These are phyloP conservation scores for Hoplodrina blanda DNA, from an alignment of 2,888 invertebrate genomes.

Conservation along the genomic window DNA sequence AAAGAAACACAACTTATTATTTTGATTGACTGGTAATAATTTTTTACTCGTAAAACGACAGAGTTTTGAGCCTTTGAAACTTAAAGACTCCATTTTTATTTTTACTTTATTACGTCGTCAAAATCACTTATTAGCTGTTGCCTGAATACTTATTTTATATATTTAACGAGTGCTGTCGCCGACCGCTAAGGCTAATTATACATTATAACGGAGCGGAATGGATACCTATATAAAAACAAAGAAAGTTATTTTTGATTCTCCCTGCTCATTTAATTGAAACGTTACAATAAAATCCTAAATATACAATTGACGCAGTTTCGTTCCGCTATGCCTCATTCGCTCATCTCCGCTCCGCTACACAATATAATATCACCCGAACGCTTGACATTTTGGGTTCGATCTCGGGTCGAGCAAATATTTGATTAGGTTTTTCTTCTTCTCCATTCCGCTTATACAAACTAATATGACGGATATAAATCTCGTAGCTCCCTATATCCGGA, in stretches of 20 bases:
- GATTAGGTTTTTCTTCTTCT: constrained; percentile 53
- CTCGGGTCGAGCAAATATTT: constrained; percentile 49
- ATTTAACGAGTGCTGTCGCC: constrained; percentile 25
- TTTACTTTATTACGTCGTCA: constrained; percentile 33
- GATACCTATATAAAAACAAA: not conserved
- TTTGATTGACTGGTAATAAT: constrained; percentile 52
- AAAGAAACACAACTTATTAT: constrained; percentile 40
- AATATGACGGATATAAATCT: constrained; percentile 54
- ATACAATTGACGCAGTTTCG: not conserved
- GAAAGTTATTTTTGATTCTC: not conserved
- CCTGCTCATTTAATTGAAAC: not conserved
- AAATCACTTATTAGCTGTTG: constrained; percentile 39
- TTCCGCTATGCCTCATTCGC: not conserved
- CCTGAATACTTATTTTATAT: constrained; percentile 10
- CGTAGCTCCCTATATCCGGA: constrained; percentile 11
- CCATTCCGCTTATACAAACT: constrained; percentile 49
- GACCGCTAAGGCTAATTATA: constrained; percentile 7
- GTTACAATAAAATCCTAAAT: constrained; percentile 4
- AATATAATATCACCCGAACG: constrained; percentile 5
- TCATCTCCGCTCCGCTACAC: constrained; percentile 2
- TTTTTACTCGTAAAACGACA: constrained; percentile 16
- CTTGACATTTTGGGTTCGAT: constrained; percentile 48
- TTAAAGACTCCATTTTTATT: constrained; percentile 33
- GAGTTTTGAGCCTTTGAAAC: constrained; percentile 34
- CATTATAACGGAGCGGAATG: not conserved